Evolutionary conservation across 2,797 vertebrate genomes (phyloP).

Genomic region (Micrastur ruficollis): DNA sequence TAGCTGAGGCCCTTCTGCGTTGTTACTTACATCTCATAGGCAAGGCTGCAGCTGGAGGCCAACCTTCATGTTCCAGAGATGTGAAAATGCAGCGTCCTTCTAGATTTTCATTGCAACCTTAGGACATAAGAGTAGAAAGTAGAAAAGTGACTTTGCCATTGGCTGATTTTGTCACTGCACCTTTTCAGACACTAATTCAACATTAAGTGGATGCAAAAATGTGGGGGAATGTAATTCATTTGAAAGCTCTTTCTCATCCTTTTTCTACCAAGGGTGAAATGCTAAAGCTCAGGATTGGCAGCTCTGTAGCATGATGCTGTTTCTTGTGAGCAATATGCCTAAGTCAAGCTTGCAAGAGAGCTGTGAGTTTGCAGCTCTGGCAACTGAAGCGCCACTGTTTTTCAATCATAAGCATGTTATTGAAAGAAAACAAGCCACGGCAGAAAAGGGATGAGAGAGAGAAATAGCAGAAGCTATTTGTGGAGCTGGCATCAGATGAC

Average conservation of each 20-base stretch:
- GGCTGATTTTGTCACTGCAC: neutral
- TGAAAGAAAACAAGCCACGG: neutral
- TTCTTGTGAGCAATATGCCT: neutral
- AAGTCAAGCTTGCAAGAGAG: neutral
- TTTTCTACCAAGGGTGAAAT: neutral
- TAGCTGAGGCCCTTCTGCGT: neutral
- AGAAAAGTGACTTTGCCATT: neutral
- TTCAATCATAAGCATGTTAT: neutral
- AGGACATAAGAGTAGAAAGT: neutral
- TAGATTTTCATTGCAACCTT: neutral
- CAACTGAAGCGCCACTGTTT: neutral
- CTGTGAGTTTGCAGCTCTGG: neutral
- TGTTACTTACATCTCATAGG: rapidly evolving
- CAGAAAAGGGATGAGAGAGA: neutral
- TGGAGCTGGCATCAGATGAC: neutral
- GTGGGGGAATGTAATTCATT: rapidly evolving
- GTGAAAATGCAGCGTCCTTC: neutral
- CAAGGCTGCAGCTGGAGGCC: neutral
- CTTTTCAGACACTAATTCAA: neutral
- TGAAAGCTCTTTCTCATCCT: neutral
- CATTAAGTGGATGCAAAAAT: neutral
- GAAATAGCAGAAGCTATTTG: neutral
- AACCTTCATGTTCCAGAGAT: neutral
- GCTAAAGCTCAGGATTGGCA: neutral
- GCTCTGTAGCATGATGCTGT: neutral